A percentile compares a stretch with the other conserved stretches of the same genome.
phyloP scores from a whole-genome alignment of 2,888 invertebrate species.

The Chironomus tentans region DNA sequence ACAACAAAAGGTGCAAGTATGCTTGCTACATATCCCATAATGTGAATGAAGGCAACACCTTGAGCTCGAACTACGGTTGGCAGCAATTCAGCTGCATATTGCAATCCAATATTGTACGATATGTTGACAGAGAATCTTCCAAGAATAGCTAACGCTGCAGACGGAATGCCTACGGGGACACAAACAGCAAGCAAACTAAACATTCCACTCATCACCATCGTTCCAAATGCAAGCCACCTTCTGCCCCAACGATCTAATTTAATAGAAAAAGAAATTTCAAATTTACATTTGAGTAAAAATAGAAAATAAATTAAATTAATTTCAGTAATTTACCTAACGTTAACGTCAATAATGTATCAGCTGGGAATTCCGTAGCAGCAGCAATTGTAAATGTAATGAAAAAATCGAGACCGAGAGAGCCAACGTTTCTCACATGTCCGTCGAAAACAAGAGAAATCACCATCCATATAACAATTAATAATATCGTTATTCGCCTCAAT shows the following conservation, averaged over 20 bases:
- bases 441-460: conserved; percentile 81
- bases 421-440: conserved; percentile 80
- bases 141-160: conserved; percentile 68
- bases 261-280: not conserved
- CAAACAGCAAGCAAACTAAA: conserved; percentile 70
- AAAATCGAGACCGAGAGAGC: conserved; percentile 71
- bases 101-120: conserved; percentile 81
- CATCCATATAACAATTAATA: conserved; percentile 81
- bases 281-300: not conserved
- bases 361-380: conserved; percentile 73
- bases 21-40: conserved; percentile 79
- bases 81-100: conserved; percentile 78
- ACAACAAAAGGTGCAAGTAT: conserved; percentile 78
- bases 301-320: conserved; percentile 44
- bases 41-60: conserved; percentile 76
- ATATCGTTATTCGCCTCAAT: conserved; percentile 62
- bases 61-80: conserved; percentile 79
- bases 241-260: conserved; percentile 57
- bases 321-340: conserved; percentile 43
- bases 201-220: conserved; percentile 69
- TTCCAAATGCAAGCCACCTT: conserved; percentile 74
- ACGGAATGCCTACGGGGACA: conserved; percentile 64
- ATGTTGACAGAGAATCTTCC: conserved; percentile 82
- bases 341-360: conserved; percentile 69
- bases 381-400: conserved; percentile 79